Base-by-base conservation (phyloP, 2,113 vertebrate species). In the Oncorhynchus keta region DNA sequence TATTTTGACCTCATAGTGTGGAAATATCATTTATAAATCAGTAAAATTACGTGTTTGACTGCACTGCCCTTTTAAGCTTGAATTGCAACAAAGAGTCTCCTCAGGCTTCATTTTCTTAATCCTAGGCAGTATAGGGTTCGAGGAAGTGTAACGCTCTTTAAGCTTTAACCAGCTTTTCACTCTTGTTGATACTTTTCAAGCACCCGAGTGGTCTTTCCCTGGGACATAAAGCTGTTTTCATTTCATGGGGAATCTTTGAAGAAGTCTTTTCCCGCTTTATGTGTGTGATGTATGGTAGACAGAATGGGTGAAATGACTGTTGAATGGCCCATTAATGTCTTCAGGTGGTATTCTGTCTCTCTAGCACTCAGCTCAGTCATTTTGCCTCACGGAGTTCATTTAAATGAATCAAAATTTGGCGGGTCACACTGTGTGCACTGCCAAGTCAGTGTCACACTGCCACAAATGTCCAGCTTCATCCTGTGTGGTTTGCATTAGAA, bases 81-180 rank as follows among this genome's bases (percentile, higher is more conserved):
- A 28, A 51, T 68, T 30, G 12, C 2, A 16, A 4, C 64, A n/a
- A 49, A 14, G 35, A 55, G 67, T 3, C 4, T 48, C 24, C 11
- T 22, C 59, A 68, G 55, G 30, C 3, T n/a, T 72, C 68, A 71
- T 65, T 77, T 64, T 18, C 35, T 64, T 77, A 71, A 69, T 71
- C 55, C 72, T 30, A 35, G 30, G 5, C 5, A 35, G 32, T 35
- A 35, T 35, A 32, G 24, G 12, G 35, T 35, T 45, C 67, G 20
- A 16, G 32, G 9, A 9, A 69, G 35, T 45, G 11, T 45, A 69
- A 69, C 20, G 67, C 67, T 45, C 4, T 45, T 69, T 69, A 69
- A 35, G 28, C 20, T 69, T n/a, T 59, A 14, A 48, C 8, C 26
- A 22, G 26, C 57, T 8, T 67, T 70, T 70, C 3, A 51, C 16